Percentiles rank a stretch among this genome's conserved stretches.
Conservation (phyloP, 2,888 invertebrate genomes). For the Pasiphila rectangulata region DNA sequence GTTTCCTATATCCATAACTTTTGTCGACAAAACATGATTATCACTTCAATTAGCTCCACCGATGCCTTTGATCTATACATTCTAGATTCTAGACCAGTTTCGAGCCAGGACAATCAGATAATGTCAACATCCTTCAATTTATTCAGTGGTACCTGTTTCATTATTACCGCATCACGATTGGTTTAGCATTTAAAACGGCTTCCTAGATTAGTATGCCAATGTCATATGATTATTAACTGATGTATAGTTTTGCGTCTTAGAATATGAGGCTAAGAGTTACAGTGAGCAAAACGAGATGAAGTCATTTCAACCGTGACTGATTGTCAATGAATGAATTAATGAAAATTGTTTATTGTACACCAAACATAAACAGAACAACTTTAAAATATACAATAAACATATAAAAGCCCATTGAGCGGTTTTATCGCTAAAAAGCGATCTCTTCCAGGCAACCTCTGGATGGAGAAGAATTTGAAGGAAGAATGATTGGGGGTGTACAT, state of each 20-base stretch:
- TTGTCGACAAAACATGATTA: neutral
- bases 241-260: slow-evolving; percentile 17
- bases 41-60: neutral
- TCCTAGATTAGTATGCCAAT: slow-evolving; percentile 28
- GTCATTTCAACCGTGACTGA: no score
- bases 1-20: no score
- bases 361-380: no score
- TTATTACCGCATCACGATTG: slow-evolving; percentile 37
- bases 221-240: slow-evolving; percentile 30
- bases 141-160: slow-evolving; percentile 22
- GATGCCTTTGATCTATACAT: neutral
- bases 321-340: no score
- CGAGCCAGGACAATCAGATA: slow-evolving; percentile 4
- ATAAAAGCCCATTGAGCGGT: no score
- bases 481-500: no score
- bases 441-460: no score
- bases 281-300: no score
- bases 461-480: no score
- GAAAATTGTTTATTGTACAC: no score
- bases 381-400: no score
- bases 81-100: neutral
- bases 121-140: slow-evolving; percentile 15
- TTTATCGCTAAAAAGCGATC: no score
- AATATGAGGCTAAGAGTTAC: neutral
- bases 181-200: slow-evolving; percentile 43